Evolutionary conservation across 1,140 invertebrate species (phyloP), one percentile per base, ranked within the genome.

Genomic region (Coboldia fuscipes): DNA sequence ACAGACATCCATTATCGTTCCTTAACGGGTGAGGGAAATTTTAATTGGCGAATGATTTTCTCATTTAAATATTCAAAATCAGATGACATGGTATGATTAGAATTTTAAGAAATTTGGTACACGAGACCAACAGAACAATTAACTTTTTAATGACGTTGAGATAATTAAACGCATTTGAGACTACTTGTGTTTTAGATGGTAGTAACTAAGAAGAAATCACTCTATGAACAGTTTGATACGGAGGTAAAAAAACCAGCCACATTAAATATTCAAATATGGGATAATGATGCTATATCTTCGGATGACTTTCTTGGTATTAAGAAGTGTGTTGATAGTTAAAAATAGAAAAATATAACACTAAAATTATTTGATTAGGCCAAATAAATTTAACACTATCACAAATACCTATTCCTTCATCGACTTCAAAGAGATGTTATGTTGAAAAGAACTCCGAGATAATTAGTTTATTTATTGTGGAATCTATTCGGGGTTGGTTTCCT

Each of bases 31-130:
- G 79, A 84, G 43, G 81, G 78, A 1, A 77, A 76, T 45, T 90
- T 90, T 56, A 90, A 90, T 54, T 90, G 85, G 85, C 58, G 84
- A 45, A 89, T 90, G 60, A 60, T 89, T 24, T 92, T 83, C 47
- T 66, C 63, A 8, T 73, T 90, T 42, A 69, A 72, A 31, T 90
- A 88, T 51, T 62, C 80, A 24, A 65, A 68, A 26, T 66, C 71
- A 2, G 82, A 89, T 50, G 70, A 76, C 44, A 72, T 75, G 54
- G 78, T 89, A 45, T 62, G 12, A 2, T 33, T 15, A 21, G n/a
- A 7, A 32, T 20, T 7, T 32, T 8, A 8, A 24, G n/a, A 24
- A 29, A 29, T 29, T 8, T 29, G 6, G 6, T 13, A 29, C 7
- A 29, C 6, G 22, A 23, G 12, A 23, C 22, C 12, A 27, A 27